Base-by-base conservation (phyloP, 2,888 invertebrate genomes). In the Epirrhoe tristata region DNA sequence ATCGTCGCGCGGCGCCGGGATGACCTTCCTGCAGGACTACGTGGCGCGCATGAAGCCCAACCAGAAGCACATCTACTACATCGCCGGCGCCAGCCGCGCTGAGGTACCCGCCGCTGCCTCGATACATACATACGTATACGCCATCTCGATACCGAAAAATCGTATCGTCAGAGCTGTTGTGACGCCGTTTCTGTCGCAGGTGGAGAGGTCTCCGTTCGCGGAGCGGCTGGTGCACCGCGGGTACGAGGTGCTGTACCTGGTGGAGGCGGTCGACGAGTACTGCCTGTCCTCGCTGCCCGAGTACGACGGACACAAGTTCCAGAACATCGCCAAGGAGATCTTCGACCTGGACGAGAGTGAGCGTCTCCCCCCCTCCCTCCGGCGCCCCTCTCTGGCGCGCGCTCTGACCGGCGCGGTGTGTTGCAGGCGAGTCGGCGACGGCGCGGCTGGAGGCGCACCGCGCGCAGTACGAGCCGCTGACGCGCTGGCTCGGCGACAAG, bases 251-350 rank as follows among this genome's bases (percentile, higher is more conserved):
- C 93, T 99, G 70, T 99, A 96, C 87, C 94, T 99, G 58, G 96
- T 96, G 8, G 99, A 99, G 93, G 98, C 99, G 39, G 99, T 99
- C 56, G 99, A 99, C 93, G 99, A 99, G 91, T 99, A 99, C 93
- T 96, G 98, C 79, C 97, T 99, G 77, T 98, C 98, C 58, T 97
- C 98, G 54, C 94, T 99, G 87, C 99, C 99, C 1, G 99, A 99
- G 92, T 99, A 98, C 91, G 99, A 99, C 81, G 98, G 98, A 62
- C 98, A 99, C 94, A 99, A 99, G 92, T 99, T 99, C 97, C 98
- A 98, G 93, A 99, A 99, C 88, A 98, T 99, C 61, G 99, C 99
- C 77, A 99, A 99, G 93, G 99, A 99, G 94, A 99, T 99, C 39
- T 96, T 99, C 85, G 95, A 96, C 75, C 90, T 99, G 7, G 96